Evolutionary conservation across 1,140 invertebrate genomes (phyloP), one percentile per base, ranked within the genome.

Genomic region (Caerostris darwini): DNA sequence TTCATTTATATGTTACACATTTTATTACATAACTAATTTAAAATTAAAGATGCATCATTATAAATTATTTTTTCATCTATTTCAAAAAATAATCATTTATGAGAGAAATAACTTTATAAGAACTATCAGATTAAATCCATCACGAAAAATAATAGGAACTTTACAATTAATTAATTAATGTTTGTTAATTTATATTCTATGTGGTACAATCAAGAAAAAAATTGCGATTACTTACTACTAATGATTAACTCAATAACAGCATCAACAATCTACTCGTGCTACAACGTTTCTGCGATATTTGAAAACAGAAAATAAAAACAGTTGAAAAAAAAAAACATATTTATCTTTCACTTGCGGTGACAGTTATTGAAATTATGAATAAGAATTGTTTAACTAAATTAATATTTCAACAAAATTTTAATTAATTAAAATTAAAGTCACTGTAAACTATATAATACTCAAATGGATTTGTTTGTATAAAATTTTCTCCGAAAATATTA

Each of bases 301-400:
- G 56, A 85, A 85, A 85, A 85, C 83, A 58, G 57, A 85, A 85
- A 85, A 85, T 85, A 85, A 85, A 85, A 85, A 85, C 57, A 85
- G 12, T 58, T 10, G 8, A 6, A 58, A 85, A 85, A 57, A 58
- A 58, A 3, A 85, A 85, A 58, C 14, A 58, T 85, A 19, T n/a
- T 34, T 17, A 58, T 85, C 8, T 5, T 14, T 50, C 8, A 53
- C 8, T 77, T 58, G 58, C 56, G 58, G 83, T 85, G 3, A 85
- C 56, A 85, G 83, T 85, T 85, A 58, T 19, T 19, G 5, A n/a
- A 85, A 34, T 19, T 19, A 57, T 34, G 34, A 67, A 67, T 5
- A 56, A 58, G 3, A 57, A 58, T 19, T 58, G 19, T 64, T 61
- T 64, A 14, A 64, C 17, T 12, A 64, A 64, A 77, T 77, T 50